Evolutionary conservation across 1,140 invertebrate species (phyloP), one percentile per base, ranked within the genome.

Genomic region (Asbolus verrucosus): DNA sequence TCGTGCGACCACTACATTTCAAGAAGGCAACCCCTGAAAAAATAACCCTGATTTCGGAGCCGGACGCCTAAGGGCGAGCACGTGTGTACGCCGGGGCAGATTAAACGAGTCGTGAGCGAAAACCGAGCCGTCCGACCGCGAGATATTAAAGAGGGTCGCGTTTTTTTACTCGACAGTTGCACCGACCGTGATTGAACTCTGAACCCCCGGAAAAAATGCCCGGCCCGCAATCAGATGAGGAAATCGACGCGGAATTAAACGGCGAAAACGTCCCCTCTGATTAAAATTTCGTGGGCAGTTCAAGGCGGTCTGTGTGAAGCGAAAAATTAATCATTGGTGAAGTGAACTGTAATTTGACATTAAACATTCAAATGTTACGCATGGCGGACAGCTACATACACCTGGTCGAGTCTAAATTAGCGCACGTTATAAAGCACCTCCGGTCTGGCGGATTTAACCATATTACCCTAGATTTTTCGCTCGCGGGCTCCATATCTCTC

Each of bases 71-170:
- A n/a, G n/a, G n/a, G n/a, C 33, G 6, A 16, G 16, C 39, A 50
- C 24, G 19, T 24, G 21, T 27, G 46, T 54, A 6, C 14, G 3
- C 16, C 6, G 19, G 43, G 18, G 8, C 16, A 21, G 43, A 54
- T 54, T 54, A 54, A 54, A 54, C 46, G 46, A 54, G 27, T 31
- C 46, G 46, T 54, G 46, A 54, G 27, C 8, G 46, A 54, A 54
- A 54, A 54, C 46, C 46, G 21, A 54, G 46, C 46, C 27, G 46
- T 54, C 46, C 46, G 21, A 54, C 18, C 46, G 46, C 27, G 21
- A 54, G 46, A 54, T 54, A 54, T 54, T 54, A 54, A 54, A 54
- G 46, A 54, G 46, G 46, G 46, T 54, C 19, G 46, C 46, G 46
- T 54, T 54, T 54, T 54, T 54, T 54, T 27, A 24, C 19, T 54